Evolutionary conservation across 2,113 vertebrate genomes (phyloP).

Genomic region (Solea solea): DNA sequence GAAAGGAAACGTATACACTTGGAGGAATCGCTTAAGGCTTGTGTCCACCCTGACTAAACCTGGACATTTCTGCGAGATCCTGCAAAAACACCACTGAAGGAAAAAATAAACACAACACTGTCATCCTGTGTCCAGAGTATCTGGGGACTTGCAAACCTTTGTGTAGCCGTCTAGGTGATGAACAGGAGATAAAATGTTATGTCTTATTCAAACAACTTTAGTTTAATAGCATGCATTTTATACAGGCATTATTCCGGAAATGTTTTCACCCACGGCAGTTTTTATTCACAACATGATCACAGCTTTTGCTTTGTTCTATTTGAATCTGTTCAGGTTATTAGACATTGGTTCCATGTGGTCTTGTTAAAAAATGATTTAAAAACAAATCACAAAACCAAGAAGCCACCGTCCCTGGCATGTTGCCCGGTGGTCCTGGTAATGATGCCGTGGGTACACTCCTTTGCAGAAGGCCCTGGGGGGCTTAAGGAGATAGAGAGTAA

Average conservation of each 20-base stretch:
- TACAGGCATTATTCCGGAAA: no score
- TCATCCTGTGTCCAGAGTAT: background rate
- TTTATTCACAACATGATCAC: no score
- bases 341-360: no score
- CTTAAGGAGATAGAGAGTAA: slow-evolving; percentile 18
- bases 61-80: background rate
- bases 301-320: no score
- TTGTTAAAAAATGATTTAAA: background rate
- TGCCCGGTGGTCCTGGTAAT: background rate
- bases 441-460: slow-evolving; percentile 19
- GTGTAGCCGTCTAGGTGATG: no score
- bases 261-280: no score
- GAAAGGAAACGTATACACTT: background rate
- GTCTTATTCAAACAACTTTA: no score
- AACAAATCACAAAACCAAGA: background rate
- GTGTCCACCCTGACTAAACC: background rate
- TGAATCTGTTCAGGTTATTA: no score
- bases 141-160: no score
- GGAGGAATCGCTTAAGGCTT: background rate
- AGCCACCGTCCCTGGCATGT: slow-evolving; percentile 1
- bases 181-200: no score
- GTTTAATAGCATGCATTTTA: no score
- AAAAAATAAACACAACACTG: background rate
- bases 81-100: background rate
- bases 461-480: slow-evolving; percentile 20